Base-by-base conservation (phyloP, 2,113 vertebrate species). In the Syrmaticus mikado region DNA sequence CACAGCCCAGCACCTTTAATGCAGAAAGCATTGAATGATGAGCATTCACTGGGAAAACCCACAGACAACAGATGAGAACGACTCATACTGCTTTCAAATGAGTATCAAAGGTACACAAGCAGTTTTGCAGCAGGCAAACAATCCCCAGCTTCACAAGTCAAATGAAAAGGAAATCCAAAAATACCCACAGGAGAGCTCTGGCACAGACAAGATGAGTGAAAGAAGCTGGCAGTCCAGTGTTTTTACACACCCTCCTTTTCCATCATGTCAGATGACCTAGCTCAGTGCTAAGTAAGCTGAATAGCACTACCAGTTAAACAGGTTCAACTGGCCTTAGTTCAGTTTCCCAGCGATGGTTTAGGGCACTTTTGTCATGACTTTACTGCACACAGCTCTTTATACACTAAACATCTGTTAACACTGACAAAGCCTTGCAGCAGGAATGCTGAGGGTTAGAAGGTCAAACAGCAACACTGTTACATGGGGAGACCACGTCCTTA, bases 1-100 rank as follows among this genome's bases (percentile, higher is more conserved):
- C 96, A 95, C 98, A 99, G 84, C 99, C 98, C 89, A 99, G 97
- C 6, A 97, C 99, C 99, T 99, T 91, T 3, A 24, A 65, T 4
- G 4, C 20, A 79, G 61, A 76, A n/a, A 67, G 48, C 5, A 9
- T 22, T 0, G 30, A 19, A 43, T 8, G 36, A 48, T 11, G 77
- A n/a, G 14, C 0, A 3, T 3, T 66, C 28, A 25, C 79, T 13
- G 85, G 22, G 67, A 92, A 11, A 73, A 20, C 27, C 36, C 22
- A 8, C 82, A 62, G 38, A 21, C 3, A 34, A 71, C 53, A 52
- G n/a, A 38, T 8, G 66, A 79, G 13, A 85, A 41, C 71, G 41
- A 2, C 58, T 19, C 58, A 43, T 14, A 52, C 6, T 7, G 0
- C 27, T 41, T 20, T 18, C 72, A 30, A 43, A 32, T 1, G 12